Evolutionary conservation across 2,113 vertebrate genomes (phyloP).

Genomic region (Xyrauchen texanus): DNA sequence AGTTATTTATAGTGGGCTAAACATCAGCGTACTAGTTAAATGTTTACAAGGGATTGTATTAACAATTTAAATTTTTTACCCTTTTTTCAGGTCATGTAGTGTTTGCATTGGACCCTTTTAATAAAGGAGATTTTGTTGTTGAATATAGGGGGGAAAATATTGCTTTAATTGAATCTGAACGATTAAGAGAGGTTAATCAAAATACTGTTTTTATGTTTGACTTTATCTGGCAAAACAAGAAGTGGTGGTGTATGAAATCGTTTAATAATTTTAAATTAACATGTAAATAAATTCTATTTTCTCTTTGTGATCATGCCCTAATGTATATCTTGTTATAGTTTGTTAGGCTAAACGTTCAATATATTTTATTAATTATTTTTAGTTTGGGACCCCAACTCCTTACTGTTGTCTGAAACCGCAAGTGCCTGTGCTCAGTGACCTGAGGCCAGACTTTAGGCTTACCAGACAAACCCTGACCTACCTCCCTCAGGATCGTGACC

Average conservation of each 20-base stretch:
- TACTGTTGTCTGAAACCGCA: too few species aligned
- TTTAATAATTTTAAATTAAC: not conserved
- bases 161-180: not conserved
- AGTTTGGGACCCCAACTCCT: too few species aligned
- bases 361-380: too few species aligned
- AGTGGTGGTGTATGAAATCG: not conserved
- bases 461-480: too few species aligned
- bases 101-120: not conserved
- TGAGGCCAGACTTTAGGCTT: too few species aligned
- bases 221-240: conserved; percentile 3
- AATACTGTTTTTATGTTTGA: not conserved
- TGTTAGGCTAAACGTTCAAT: too few species aligned
- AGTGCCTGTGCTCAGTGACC: too few species aligned
- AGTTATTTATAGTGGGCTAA: too few species aligned
- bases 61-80: not conserved
- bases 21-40: too few species aligned
- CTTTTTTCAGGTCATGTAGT: not conserved
- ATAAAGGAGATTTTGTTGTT: conserved; percentile 8
- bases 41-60: too few species aligned
- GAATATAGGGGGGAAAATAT: not conserved
- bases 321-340: too few species aligned
- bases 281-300: not conserved
- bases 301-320: not conserved
- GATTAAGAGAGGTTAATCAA: not conserved
- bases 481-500: too few species aligned